These are phyloP conservation scores for Fulica atra DNA, from an alignment of 2,113 vertebrate genomes.

Conservation along the genomic window DNA sequence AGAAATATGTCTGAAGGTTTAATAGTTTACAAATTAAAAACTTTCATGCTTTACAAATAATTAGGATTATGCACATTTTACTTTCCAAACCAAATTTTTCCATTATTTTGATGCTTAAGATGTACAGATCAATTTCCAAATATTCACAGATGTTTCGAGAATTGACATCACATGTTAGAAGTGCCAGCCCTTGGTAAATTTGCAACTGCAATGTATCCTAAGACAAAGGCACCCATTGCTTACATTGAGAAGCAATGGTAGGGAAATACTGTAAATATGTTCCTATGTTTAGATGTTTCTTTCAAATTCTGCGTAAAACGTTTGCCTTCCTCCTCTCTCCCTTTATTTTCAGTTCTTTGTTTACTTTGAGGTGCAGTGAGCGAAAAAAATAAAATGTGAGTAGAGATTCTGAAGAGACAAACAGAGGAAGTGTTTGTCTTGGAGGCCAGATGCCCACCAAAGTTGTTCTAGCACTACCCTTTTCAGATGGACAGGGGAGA, in stretches of 20 bases:
- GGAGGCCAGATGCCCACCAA: too few relatives aligned
- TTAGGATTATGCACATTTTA: background rate
- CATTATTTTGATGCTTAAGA: background rate
- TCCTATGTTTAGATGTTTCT: background rate
- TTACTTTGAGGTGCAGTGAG: background rate
- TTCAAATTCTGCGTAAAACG: background rate
- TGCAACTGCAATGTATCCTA: background rate
- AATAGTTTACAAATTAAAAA: background rate
- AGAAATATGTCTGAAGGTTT: background rate
- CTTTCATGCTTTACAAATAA: background rate
- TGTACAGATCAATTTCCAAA: background rate
- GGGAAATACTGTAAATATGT: background rate
- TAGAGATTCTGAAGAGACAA: background rate
- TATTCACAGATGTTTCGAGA: background rate
- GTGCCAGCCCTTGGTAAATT: background rate
- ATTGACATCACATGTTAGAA: background rate
- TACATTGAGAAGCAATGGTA: background rate
- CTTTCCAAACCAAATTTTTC: background rate
- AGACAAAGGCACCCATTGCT: background rate
- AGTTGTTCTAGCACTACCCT: too few relatives aligned
- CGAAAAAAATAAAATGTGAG: background rate
- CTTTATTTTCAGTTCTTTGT: rapidly evolving
- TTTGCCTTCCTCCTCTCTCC: background rate
- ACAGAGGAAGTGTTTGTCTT: background rate
- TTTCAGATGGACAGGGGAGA: too few relatives aligned